Evolutionary conservation across 2,888 invertebrate genomes (phyloP).

Genomic region (Laspeyria flexula): DNA sequence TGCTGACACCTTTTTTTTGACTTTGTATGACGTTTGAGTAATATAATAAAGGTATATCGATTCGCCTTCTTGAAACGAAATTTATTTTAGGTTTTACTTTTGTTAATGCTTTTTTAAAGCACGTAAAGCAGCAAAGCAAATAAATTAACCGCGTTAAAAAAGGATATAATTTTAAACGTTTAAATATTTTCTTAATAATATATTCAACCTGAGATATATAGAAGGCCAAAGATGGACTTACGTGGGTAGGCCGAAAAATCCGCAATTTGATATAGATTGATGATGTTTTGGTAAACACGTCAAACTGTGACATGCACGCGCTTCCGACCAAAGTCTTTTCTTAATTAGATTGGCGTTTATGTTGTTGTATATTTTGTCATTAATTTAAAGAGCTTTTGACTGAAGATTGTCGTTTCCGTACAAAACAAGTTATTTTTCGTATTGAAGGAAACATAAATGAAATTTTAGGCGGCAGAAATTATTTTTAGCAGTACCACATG

Average conservation of each 20-base stretch:
- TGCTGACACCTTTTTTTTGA: too few relatives aligned
- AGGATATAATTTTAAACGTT: too few relatives aligned
- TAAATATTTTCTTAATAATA: background rate
- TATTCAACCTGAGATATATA: slow-evolving; percentile 2
- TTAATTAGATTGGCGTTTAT: slow-evolving; percentile 31
- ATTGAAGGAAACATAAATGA: too few relatives aligned
- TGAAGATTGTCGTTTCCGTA: slow-evolving; percentile 15
- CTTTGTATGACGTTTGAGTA: too few relatives aligned
- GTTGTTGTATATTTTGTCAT: slow-evolving; percentile 25
- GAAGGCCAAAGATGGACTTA: slow-evolving; percentile 23
- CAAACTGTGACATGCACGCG: slow-evolving; percentile 18
- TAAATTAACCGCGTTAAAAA: background rate
- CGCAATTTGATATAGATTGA: slow-evolving; percentile 43
- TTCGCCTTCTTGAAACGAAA: too few relatives aligned
- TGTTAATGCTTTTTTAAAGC: too few relatives aligned
- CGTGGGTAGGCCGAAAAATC: slow-evolving; percentile 24
- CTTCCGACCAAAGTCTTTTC: slow-evolving; percentile 19
- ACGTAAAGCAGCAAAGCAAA: too few relatives aligned
- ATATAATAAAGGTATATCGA: too few relatives aligned
- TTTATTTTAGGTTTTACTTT: too few relatives aligned
- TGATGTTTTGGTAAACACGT: slow-evolving; percentile 38
- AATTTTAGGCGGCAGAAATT: too few relatives aligned
- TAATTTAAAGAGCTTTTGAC: slow-evolving; percentile 14
- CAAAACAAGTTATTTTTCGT: slow-evolving; percentile 6
- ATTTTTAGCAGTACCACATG: too few relatives aligned